Conservation (phyloP, 2,113 vertebrate genomes). For the Xenus cinereus region DNA sequence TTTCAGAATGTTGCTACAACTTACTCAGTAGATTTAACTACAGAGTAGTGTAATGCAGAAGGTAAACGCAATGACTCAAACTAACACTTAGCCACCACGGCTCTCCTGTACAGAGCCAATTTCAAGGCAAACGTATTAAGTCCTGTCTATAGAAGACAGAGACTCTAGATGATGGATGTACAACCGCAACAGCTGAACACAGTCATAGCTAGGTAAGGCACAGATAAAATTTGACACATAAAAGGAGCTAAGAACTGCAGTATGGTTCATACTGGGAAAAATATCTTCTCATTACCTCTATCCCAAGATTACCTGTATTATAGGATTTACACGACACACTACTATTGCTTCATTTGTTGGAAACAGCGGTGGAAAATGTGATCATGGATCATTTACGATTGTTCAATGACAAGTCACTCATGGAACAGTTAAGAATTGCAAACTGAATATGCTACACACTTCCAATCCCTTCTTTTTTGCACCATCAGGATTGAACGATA, state of each 20-base stretch:
- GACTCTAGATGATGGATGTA: neutral
- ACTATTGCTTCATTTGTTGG: neutral
- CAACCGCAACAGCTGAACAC: neutral
- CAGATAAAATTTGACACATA: neutral
- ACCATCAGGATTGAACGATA: neutral
- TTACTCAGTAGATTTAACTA: neutral
- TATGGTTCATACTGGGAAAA: neutral
- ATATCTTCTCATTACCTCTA: neutral
- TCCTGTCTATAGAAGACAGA: neutral
- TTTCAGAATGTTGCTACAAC: neutral
- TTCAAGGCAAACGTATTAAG: neutral
- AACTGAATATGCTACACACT: neutral
- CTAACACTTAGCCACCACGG: neutral
- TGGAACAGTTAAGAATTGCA: neutral
- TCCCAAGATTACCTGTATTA: neutral
- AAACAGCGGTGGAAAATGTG: neutral
- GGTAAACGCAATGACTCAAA: neutral
- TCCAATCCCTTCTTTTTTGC: neutral
- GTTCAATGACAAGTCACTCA: neutral
- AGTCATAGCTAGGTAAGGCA: neutral
- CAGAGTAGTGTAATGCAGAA: neutral
- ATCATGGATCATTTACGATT: neutral
- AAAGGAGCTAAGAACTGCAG: neutral
- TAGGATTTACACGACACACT: neutral
- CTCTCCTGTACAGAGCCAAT: neutral